These are phyloP conservation scores for Drosophila sulfurigaster DNA, from an alignment of 1,140 invertebrate genomes.

Conservation along the genomic window DNA sequence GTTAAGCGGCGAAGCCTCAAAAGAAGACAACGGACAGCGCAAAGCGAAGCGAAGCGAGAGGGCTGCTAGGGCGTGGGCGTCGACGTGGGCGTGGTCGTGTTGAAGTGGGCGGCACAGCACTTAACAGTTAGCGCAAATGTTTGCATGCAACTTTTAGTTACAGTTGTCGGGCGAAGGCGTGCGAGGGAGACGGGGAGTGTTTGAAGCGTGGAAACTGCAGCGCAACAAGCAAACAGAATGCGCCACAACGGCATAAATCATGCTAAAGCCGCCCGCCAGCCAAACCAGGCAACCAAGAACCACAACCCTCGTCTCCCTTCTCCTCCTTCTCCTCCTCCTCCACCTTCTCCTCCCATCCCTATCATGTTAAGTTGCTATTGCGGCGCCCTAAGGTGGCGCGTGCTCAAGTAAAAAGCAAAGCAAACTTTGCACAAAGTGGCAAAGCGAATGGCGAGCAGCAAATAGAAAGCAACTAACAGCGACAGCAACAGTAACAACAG, in stretches of 20 bases:
- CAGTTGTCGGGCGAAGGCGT: constrained; percentile 44
- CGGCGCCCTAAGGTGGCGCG: constrained; percentile 44
- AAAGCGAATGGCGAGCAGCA: constrained; percentile 19
- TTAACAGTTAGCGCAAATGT: constrained; percentile 73
- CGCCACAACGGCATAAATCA: constrained; percentile 73
- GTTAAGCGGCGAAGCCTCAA: constrained; percentile 52
- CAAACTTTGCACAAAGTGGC: constrained; percentile 69
- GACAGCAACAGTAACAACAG: constrained; percentile 18
- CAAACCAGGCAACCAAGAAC: constrained; percentile 7
- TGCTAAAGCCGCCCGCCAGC: constrained; percentile 54
- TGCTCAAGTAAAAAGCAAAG: constrained; percentile 63
- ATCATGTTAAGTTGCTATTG: background rate
- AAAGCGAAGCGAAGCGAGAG: background rate
- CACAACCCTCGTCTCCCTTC: background rate
- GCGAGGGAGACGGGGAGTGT: background rate
- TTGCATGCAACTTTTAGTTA: constrained; percentile 78
- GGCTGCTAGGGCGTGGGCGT: constrained; percentile 10
- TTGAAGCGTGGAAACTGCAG: background rate
- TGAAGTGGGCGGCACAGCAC: constrained; percentile 38
- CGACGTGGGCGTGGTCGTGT: constrained; percentile 11
- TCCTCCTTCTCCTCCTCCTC: background rate
- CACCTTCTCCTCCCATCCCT: background rate
- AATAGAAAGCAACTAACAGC: constrained; percentile 15
- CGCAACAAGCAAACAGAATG: constrained; percentile 73
- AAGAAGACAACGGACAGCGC: constrained; percentile 38